Base-by-base conservation (phyloP, 2,888 invertebrate species). In the Patella depressa region DNA sequence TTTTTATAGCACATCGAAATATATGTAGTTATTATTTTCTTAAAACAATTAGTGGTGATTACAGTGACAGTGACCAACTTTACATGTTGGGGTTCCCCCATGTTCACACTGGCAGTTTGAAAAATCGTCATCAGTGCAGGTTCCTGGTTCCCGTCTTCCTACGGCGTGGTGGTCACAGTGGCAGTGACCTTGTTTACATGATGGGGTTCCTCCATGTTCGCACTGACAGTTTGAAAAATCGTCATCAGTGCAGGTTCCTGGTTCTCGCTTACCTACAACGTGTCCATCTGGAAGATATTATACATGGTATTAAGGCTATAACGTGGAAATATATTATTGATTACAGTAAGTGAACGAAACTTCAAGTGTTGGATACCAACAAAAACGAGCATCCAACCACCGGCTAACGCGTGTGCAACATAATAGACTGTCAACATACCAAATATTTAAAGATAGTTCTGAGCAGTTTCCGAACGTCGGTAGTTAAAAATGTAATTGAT, bases 111-210 rank as follows among this genome's bases (percentile, higher is more conserved):
- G 7, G 3, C 65, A 65, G 65, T 19, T 65, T 7, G 19, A 19
- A 19, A 65, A 65, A 65, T 65, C 65, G n/a, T 65, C 65, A 65
- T 65, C 65, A 19, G 65, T 65, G 24, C 65, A 65, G n/a, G 65
- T 65, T 3, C 65, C 65, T 65, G 65, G 19, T 65, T 65, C 9
- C 24, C 65, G n/a, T 3, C 29, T 29, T 29, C 29, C 29, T n/a
- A 65, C 7, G 12, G n/a, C 65, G 65, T 65, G 65, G 4, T 65
- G 65, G n/a, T 65, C 17, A 19, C 65, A 65, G n/a, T 65, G 65
- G 14, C 65, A 65, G n/a, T 65, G 65, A 19, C n/a, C 65, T 1
- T 65, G 65, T 65, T 65, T 65, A 19, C 65, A 65, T 9, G 65
- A n/a, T 65, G 65, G 19, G 65, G 65, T 65, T 65, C 65, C 65